A percentile compares a stretch with the other conserved stretches of the same genome.
phyloP scores from a whole-genome alignment of 1,140 invertebrate species.

The Ooceraea biroi region DNA sequence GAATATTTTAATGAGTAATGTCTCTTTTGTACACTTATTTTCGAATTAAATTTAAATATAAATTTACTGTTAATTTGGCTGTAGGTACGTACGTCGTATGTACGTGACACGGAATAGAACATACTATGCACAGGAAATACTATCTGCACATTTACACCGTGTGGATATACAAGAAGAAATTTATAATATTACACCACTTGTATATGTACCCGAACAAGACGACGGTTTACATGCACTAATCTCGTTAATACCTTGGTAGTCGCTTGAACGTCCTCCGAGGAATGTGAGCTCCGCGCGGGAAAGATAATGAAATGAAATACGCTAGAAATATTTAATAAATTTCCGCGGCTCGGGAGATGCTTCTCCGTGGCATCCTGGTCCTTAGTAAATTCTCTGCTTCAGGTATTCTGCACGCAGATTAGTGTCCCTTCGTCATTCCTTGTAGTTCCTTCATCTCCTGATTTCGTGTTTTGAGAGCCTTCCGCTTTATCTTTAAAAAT shows the following conservation, averaged over 20 bases:
- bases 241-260: constrained; percentile 55
- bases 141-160: no score
- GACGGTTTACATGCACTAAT: constrained; percentile 17
- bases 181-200: background rate
- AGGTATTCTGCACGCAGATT: constrained; percentile 71
- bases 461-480: constrained; percentile 28
- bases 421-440: constrained; percentile 45
- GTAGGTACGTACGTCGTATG: no score
- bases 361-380: constrained; percentile 50
- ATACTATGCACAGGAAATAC: background rate
- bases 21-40: no score
- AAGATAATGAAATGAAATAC: constrained; percentile 80
- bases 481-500: constrained; percentile 67
- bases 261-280: constrained; percentile 71
- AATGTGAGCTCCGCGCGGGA: constrained; percentile 67
- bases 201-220: background rate
- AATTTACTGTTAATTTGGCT: no score
- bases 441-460: constrained; percentile 36
- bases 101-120: background rate
- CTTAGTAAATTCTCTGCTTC: constrained; percentile 72
- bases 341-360: constrained; percentile 62
- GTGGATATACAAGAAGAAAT: background rate
- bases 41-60: no score
- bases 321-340: constrained; percentile 81
- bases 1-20: background rate